Evolutionary conservation across 2,113 vertebrate genomes (phyloP).

Genomic region (Malaclemys terrapin): DNA sequence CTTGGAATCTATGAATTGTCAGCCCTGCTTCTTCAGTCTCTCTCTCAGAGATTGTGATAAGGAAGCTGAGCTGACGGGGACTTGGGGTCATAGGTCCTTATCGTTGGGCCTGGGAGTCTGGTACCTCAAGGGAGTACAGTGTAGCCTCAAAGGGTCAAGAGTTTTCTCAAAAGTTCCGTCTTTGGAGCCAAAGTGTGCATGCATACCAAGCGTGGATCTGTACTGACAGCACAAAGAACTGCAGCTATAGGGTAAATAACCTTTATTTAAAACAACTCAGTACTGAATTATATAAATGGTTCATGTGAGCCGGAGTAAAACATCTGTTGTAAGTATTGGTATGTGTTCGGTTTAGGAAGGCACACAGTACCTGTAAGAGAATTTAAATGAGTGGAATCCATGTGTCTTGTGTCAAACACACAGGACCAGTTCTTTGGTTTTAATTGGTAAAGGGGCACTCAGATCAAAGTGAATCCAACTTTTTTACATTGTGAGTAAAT

Average conservation of each 20-base stretch:
- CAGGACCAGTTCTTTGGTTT: neutral
- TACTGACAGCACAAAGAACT: neutral
- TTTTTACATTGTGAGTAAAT: neutral
- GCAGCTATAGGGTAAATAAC: neutral
- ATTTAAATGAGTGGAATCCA: neutral
- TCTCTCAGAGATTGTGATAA: neutral
- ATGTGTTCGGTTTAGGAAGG: neutral
- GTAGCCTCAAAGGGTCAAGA: neutral
- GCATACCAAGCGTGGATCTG: neutral
- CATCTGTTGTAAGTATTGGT: neutral
- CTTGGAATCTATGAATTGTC: neutral
- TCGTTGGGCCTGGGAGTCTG: neutral
- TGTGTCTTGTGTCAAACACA: neutral
- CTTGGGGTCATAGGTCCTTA: neutral
- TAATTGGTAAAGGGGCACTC: neutral
- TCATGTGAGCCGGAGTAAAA: neutral
- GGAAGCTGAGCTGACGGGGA: fast-evolving
- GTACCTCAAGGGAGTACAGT: fast-evolving
- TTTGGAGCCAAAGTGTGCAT: neutral
- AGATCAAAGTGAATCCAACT: neutral
- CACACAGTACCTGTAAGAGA: fast-evolving
- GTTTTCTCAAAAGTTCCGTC: neutral
- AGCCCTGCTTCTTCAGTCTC: neutral
- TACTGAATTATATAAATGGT: too few relatives aligned
- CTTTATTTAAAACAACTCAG: neutral